Evolutionary conservation across 1,140 invertebrate species (phyloP).

Genomic region (Drosophila kepulauana): DNA sequence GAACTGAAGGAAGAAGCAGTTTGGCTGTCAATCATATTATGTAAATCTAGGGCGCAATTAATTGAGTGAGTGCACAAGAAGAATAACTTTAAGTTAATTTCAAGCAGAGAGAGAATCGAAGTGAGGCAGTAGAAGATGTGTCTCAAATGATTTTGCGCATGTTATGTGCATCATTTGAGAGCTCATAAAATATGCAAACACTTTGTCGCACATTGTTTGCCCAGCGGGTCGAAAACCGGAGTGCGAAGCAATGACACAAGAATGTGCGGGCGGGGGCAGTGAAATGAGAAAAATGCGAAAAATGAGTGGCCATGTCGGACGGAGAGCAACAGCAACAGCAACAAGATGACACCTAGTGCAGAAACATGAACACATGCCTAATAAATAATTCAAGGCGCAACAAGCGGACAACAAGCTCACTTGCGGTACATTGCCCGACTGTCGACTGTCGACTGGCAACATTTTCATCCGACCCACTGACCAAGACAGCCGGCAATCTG

Average conservation of each 20-base stretch:
- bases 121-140: background rate
- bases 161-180: slow-evolving; percentile 59
- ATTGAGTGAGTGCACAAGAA: slow-evolving; percentile 16
- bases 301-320: slow-evolving; percentile 46
- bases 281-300: slow-evolving; percentile 28
- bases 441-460: background rate
- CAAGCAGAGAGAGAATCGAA: too few relatives aligned
- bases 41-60: slow-evolving; percentile 68
- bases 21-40: slow-evolving; percentile 62
- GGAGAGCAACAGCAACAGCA: background rate
- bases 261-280: background rate
- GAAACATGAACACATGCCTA: slow-evolving; percentile 78
- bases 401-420: slow-evolving; percentile 79
- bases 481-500: slow-evolving; percentile 29
- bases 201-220: slow-evolving; percentile 65
- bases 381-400: slow-evolving; percentile 82
- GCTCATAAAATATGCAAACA: slow-evolving; percentile 62
- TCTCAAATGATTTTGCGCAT: slow-evolving; percentile 35
- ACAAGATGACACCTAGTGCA: slow-evolving; percentile 79
- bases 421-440: slow-evolving; percentile 44
- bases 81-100: slow-evolving; percentile 60
- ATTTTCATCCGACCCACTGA: slow-evolving; percentile 18
- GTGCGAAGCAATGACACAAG: slow-evolving; percentile 16
- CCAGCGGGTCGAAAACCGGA: slow-evolving; percentile 22
- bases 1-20: background rate